phyloP scores from a whole-genome alignment of 2,888 invertebrate species.

The Hydrotaea diabolus region DNA sequence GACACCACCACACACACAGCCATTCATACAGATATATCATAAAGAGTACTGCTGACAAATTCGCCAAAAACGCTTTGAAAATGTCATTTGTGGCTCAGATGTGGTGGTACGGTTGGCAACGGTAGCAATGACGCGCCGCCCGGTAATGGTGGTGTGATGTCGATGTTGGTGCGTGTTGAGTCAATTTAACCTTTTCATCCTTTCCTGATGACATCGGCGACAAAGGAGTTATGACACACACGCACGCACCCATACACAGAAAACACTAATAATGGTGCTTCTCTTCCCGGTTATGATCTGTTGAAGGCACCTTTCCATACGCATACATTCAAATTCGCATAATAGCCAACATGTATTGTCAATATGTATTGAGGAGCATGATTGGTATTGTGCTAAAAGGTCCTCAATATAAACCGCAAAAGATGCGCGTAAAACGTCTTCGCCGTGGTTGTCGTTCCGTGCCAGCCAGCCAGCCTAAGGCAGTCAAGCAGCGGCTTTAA shows the following conservation, averaged over 20 bases:
- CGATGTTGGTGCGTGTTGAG: conserved; percentile 56
- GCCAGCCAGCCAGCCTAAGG: not conserved
- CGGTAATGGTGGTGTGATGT: conserved; percentile 11
- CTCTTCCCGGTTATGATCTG: conserved; percentile 53
- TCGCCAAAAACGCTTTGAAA: conserved; percentile 5
- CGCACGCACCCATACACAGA: not conserved
- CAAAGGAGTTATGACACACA: not conserved
- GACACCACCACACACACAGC: not conserved
- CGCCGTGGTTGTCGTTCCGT: not conserved
- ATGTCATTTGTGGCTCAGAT: conserved; percentile 53
- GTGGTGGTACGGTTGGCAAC: conserved; percentile 52
- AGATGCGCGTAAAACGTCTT: conserved; percentile 42
- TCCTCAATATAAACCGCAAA: conserved; percentile 27
- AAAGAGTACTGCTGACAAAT: conserved; percentile 59
- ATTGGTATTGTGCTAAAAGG: conserved; percentile 33
- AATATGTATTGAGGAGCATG: conserved; percentile 27
- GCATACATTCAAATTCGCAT: conserved; percentile 5
- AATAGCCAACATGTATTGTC: conserved; percentile 31
- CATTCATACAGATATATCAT: not conserved
- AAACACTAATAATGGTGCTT: conserved; percentile 13
- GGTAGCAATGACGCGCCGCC: conserved; percentile 44
- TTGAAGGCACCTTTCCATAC: conserved; percentile 41
- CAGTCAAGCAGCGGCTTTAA: not conserved
- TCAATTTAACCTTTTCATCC: conserved; percentile 45
- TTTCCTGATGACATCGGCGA: conserved; percentile 40